Evolutionary conservation across 2,113 vertebrate species (phyloP), one percentile per base, ranked within the genome.

Genomic region (Gymnocephalus cernua): DNA sequence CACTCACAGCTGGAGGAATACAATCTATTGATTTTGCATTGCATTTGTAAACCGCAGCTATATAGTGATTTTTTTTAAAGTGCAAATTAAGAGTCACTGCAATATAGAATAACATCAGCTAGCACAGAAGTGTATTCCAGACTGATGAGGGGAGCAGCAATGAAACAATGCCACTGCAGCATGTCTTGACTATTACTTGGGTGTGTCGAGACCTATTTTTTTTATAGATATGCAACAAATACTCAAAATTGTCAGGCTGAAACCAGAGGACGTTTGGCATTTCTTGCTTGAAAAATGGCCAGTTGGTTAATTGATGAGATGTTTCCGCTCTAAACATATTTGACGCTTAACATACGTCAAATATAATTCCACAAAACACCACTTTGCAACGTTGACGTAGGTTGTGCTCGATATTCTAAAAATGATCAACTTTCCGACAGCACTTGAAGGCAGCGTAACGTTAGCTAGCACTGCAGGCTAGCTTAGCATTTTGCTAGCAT

Each of bases 371-470:
- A 38, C 19, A 54, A 47, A 35, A 32, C 0, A 2, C 0, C 29
- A 13, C 25, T 29, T 18, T 14, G 8, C 6, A 48, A 71, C 1
- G 6, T 10, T 59, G n/a, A 13, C 2, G 0, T 23, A 0, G n/a
- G 1, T 35, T 19, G 5, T 7, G 10, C 16, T 6, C 38, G 47
- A 3, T 9, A 64, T 66, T 50, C 19, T 14, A 66, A 0, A 70
- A 86, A 13, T 16, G 3, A 6, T 50, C 8, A 19, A 66, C 23
- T 73, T 68, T 80, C 65, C 57, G 47, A 62, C 61, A 0, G n/a
- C 53, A 29, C 82, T 0, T 80, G 80, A 89, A 91, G 6, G 86
- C 81, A 80, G 4, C 88, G 27, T 15, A 51, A 51, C 44, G 18
- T 32, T 45, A 64, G 80, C 75, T 21, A 53, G 8, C 47, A n/a